Evolutionary conservation across 37 sponge, comb jelly and placozoan species (phyloP), one percentile per base, ranked within the genome.

Genomic region (Geodia barretti): DNA sequence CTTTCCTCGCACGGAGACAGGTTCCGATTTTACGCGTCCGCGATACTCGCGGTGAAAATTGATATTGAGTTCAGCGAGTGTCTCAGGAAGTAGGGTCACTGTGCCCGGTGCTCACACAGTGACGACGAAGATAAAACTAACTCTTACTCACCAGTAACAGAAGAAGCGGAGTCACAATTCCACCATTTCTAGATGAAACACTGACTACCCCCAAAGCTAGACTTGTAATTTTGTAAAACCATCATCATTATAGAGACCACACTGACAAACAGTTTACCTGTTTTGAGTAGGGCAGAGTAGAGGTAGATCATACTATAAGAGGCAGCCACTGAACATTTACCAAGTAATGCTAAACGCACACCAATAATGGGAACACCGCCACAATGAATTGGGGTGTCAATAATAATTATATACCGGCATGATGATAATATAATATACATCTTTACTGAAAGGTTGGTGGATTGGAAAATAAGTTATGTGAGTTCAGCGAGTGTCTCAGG

Each of bases 401-500:
- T n/a, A n/a, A n/a, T n/a, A n/a, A n/a, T n/a, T n/a, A n/a, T n/a
- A n/a, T n/a, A n/a, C n/a, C n/a, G 7, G 54, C 54, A 47, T 47
- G 54, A 7, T 47, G 54, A 17, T 47, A 47, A 14, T 17, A 47
- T 47, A 47, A 47, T 47, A 47, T 47, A 14, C 7, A 7, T 17
- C 14, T 47, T 7, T 14, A 47, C 54, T 17, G 54, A 17, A 17
- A 47, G 14, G 14, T 47, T 47, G 14, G 14, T 47, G 7, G 54
- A 47, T 47, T 47, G 11, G 14, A 47, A 14, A 47, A 47, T 17
- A 47, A 47, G 7, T 17, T 47, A 14, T 17, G 54, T 47, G 54
- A 85, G 72, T 19, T 85, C 79, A 21, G 26, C 30, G 4, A 92
- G 73, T 62, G 92, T 87, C 17, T 87, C 80, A 26, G 84, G 88